A percentile compares a stretch with the other conserved stretches of the same genome.
These are phyloP conservation scores for Diacarnus erythraeanus DNA, from an alignment of 37 sponge, comb jelly and placozoan species.

Conservation along the genomic window DNA sequence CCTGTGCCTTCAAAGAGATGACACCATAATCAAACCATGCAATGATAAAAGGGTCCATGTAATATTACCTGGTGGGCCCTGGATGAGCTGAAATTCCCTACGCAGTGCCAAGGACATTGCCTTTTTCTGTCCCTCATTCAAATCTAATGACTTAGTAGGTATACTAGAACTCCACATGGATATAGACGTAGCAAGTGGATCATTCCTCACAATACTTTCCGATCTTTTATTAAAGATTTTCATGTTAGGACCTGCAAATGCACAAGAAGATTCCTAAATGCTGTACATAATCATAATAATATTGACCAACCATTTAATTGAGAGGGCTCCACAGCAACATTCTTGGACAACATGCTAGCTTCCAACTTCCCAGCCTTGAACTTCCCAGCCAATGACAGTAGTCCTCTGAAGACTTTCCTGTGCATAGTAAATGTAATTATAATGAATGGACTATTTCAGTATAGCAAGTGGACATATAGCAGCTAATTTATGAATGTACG, in stretches of 20 bases:
- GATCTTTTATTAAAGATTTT: too few species aligned
- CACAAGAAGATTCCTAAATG: neutral
- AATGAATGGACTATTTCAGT: too few species aligned
- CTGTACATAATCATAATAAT: too few species aligned
- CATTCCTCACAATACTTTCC: too few species aligned
- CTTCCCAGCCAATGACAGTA: neutral
- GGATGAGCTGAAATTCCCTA: conserved; percentile 54
- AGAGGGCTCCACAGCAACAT: neutral
- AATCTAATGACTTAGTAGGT: neutral
- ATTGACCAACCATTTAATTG: neutral
- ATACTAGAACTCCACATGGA: neutral
- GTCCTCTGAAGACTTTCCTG: neutral
- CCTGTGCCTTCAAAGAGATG: conserved; percentile 73
- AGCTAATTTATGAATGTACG: neutral
- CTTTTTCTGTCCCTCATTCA: conserved; percentile 41
- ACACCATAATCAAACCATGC: neutral
- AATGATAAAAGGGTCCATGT: neutral
- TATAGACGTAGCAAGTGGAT: too few species aligned
- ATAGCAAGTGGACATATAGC: neutral
- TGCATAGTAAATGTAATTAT: neutral
- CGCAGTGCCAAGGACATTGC: conserved; percentile 29
- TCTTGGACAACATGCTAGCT: neutral
- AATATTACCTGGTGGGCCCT: conserved; percentile 70
- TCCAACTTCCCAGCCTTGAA: neutral
- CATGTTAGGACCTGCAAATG: neutral